Evolutionary conservation across 2,113 vertebrate species (phyloP).

Genomic region (Passer montanus): DNA sequence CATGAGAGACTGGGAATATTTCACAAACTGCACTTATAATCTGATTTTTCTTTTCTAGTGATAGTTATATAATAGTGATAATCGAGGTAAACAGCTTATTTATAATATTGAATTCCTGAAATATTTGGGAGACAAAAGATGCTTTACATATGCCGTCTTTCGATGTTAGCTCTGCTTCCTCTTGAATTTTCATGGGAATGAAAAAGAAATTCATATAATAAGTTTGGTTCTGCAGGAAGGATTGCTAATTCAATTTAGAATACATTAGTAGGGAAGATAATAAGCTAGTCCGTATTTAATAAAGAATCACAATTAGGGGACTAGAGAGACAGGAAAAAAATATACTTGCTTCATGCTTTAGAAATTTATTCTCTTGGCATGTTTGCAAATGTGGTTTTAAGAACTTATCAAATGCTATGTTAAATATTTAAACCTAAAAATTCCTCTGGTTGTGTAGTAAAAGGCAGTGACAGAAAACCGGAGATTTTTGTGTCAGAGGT

Average conservation of each 20-base stretch:
- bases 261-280: neutral
- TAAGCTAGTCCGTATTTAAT: neutral
- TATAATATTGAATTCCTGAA: neutral
- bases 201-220: neutral
- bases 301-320: neutral
- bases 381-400: slow-evolving; percentile 10
- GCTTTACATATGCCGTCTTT: neutral
- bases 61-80: neutral
- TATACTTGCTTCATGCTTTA: neutral
- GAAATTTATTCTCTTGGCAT: slow-evolving; percentile 18
- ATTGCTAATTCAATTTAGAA: slow-evolving; percentile 5
- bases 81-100: neutral
- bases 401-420: neutral
- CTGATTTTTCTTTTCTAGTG: neutral
- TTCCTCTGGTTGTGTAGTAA: neutral
- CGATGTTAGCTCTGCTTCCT: neutral
- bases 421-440: slow-evolving; percentile 4
- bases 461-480: neutral
- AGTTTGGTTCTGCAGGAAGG: neutral
- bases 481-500: neutral
- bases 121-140: neutral
- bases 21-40: neutral
- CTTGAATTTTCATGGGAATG: slow-evolving; percentile 18
- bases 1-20: neutral
- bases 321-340: neutral